A percentile compares a stretch with the other conserved stretches of the same genome.
phyloP scores from a whole-genome alignment of 1,140 invertebrate species.

The Bombus waltoni region DNA sequence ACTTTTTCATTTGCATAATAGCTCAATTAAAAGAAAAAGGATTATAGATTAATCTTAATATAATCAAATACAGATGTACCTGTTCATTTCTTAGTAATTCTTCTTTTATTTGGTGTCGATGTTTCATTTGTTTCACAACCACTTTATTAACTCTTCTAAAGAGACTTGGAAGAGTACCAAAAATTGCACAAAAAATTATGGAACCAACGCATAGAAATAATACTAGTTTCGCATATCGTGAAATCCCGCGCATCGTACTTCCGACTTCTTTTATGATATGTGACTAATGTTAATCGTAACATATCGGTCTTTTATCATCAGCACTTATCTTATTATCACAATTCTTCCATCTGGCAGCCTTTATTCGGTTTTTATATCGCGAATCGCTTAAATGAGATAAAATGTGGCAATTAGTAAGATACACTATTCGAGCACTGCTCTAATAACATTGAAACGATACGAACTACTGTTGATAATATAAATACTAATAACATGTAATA shows the following conservation, averaged over 20 bases:
- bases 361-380: background rate
- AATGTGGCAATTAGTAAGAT: background rate
- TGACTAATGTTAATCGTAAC: conserved; percentile 30
- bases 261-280: background rate
- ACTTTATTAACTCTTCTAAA: background rate
- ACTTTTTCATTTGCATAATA: background rate
- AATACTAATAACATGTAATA: background rate
- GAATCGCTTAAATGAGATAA: background rate
- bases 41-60: background rate
- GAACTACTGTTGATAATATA: background rate
- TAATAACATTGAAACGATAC: too few relatives aligned
- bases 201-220: conserved; percentile 32
- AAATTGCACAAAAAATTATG: conserved; percentile 32
- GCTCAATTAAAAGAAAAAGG: background rate
- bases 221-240: conserved; percentile 16
- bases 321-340: conserved; percentile 4
- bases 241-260: conserved; percentile 40
- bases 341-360: background rate
- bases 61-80: conserved; percentile 23
- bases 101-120: background rate
- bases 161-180: background rate
- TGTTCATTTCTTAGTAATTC: background rate
- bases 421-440: too few relatives aligned
- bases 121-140: background rate
- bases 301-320: conserved; percentile 3